Evolutionary conservation across 2,888 invertebrate genomes (phyloP), one percentile per base, ranked within the genome.

Genomic region (Trissoscelio sp.): DNA sequence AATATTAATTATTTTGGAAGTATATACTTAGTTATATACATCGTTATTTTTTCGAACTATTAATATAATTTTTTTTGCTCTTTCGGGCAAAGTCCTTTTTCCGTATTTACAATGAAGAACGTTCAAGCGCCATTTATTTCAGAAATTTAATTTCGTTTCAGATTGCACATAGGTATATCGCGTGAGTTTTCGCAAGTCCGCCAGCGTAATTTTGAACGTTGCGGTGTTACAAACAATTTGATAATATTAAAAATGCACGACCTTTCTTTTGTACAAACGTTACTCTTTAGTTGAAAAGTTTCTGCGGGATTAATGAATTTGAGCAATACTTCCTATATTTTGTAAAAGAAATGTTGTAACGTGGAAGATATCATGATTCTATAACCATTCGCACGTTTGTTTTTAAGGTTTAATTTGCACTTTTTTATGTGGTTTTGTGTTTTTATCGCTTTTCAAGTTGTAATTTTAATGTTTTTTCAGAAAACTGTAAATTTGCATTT

Each of bases 111-210:
- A 60, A 51, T 57, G 60, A 72, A 62, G 37, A 73, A 55, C 55
- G 34, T 31, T 62, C 16, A 18, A 44, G 44, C 28, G 16, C 24
- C 51, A 72, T 72, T 72, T 60, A 39, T 72, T 72, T 51, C 7
- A 42, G 42, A 72, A 70, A 72, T 60, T 39, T 72, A 72, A 72
- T 72, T 72, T 72, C 48, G 60, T 62, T 60, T 14, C n/a, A 6
- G 70, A 70, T 34, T 48, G 53, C 14, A 18, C 42, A n/a, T n/a
- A n/a, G n/a, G 39, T 31, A 12, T 20, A 22, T 57, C 12, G 20
- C 31, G 22, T 11, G 5, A 55, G 22, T 48, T 22, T 22, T n/a
- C 24, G n/a, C n/a, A n/a, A n/a, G 14, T 14, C n/a, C 4, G 2
- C 16, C 12, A 42, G 42, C 28, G 28, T n/a, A n/a, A n/a, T n/a